Conservation (phyloP, 2,888 invertebrate species). For the Cylloceria caligata region DNA sequence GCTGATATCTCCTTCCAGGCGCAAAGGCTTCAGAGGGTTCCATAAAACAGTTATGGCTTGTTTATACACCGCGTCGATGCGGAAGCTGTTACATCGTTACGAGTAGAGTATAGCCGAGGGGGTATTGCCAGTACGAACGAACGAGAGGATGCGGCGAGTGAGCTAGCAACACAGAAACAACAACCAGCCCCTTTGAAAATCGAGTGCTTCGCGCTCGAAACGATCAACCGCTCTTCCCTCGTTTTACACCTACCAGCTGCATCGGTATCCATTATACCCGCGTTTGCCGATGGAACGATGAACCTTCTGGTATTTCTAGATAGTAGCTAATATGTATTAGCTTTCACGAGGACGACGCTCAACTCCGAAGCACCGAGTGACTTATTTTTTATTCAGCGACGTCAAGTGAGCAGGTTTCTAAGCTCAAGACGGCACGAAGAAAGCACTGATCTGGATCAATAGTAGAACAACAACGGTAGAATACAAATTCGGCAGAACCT, state of each 20-base stretch:
- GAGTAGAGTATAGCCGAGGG: slow-evolving; percentile 55
- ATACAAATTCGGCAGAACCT: slow-evolving; percentile 55
- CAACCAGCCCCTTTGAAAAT: slow-evolving; percentile 65
- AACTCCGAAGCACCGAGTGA: slow-evolving; percentile 20
- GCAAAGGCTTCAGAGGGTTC: slow-evolving; percentile 65
- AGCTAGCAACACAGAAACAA: slow-evolving; percentile 50
- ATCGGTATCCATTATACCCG: slow-evolving; percentile 67
- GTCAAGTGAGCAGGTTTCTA: neutral
- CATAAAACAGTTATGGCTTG: slow-evolving; percentile 82
- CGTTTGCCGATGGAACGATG: slow-evolving; percentile 54
- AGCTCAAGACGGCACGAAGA: slow-evolving; percentile 17
- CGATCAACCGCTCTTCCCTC: slow-evolving; percentile 57
- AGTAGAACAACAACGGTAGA: slow-evolving; percentile 22
- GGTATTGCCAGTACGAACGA: slow-evolving; percentile 42
- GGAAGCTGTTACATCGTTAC: slow-evolving; percentile 76
- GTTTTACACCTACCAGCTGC: slow-evolving; percentile 58
- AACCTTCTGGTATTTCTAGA: slow-evolving; percentile 23
- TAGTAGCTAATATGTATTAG: slow-evolving; percentile 36
- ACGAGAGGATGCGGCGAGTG: slow-evolving; percentile 59
- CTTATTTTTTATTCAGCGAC: slow-evolving; percentile 56
- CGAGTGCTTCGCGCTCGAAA: slow-evolving; percentile 59
- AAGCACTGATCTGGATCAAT: slow-evolving; percentile 26
- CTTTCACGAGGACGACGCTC: slow-evolving; percentile 23
- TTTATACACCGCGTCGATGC: slow-evolving; percentile 77
- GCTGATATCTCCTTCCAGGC: slow-evolving; percentile 65